Percentiles rank a stretch among this genome's conserved stretches.
Conservation (phyloP, 2,113 vertebrate species). For the Scophthalmus maximus region DNA sequence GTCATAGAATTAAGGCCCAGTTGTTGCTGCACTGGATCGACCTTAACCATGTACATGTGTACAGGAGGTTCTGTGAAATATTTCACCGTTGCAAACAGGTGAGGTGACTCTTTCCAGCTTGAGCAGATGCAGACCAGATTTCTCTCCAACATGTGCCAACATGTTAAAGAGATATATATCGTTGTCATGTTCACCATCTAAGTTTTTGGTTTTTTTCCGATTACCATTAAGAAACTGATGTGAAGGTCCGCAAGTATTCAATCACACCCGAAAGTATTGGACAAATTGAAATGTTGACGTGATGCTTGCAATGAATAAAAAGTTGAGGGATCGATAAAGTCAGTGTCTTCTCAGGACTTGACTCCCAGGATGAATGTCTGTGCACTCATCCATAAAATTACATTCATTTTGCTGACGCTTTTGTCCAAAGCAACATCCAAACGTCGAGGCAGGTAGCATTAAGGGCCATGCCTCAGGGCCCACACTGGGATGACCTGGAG, state of each 20-base stretch:
- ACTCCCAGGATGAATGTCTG: not conserved
- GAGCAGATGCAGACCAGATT: not conserved
- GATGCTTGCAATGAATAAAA: not conserved
- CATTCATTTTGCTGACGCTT: too few relatives aligned
- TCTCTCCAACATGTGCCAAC: not conserved
- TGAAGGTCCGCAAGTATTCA: not conserved
- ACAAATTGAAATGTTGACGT: not conserved
- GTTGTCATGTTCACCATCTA: too few relatives aligned
- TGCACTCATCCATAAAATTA: too few relatives aligned
- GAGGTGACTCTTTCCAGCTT: not conserved
- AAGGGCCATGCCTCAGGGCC: too few relatives aligned
- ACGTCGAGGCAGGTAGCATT: too few relatives aligned
- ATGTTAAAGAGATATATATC: not conserved
- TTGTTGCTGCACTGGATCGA: too few relatives aligned
- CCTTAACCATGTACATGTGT: not conserved
- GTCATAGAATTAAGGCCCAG: not conserved
- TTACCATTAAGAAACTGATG: not conserved
- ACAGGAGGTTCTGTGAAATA: not conserved
- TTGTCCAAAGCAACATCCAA: too few relatives aligned
- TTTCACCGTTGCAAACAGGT: not conserved
- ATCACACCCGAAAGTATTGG: not conserved
- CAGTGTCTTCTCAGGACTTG: not conserved
- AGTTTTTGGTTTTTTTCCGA: too few relatives aligned
- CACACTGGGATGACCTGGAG: too few relatives aligned
- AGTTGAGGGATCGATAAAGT: not conserved